Base-by-base conservation (phyloP, 2,113 vertebrate genomes). In the Oncorhynchus nerka region DNA sequence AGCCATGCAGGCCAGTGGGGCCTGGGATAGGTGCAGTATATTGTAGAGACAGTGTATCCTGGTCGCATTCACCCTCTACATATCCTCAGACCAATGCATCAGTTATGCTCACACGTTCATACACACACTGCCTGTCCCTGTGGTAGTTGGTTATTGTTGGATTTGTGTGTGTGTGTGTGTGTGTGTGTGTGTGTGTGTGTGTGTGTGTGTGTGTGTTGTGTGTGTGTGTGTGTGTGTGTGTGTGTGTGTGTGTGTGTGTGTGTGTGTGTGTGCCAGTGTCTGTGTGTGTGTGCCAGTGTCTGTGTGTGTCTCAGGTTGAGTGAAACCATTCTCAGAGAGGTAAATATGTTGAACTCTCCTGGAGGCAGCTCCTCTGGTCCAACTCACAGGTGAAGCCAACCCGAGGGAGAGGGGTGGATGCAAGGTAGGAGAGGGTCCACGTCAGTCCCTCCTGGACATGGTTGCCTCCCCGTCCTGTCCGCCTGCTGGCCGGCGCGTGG, bases 191-290 rank as follows among this genome's bases (percentile, higher is more conserved):
- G 49, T 51, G 11, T 51, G 49, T 51, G 49, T 51, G 49, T 51
- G 70, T 70, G 69, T 68, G 68, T 73, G 57, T 69, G 2, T 26
- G 64, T 22, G 62, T 22, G 75, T 77, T 32, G 22, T 48, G 26
- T 48, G 57, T 30, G 24, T 73, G 19, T 65, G 67, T 67, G 75
- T 81, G 68, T 81, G 69, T 76, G 51, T 24, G 7, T n/a, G 48
- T 61, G n/a, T 68, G 32, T 72, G 49, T 26, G 16, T 51, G 26
- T 76, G 51, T 24, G 7, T n/a, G 48, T 61, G n/a, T 69, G 32
- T 49, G 30, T 32, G 32, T 68, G 74, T 66, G 24, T 62, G 30
- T 79, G 84, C 84, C 80, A 82, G 32, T 32, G 65, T 80, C 22
- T 2, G 26, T 28, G 28, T 28, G 28, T 28, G 76, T 79, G 49